Conservation (phyloP, 1,140 invertebrate genomes). For the Bradynema listronoti region DNA sequence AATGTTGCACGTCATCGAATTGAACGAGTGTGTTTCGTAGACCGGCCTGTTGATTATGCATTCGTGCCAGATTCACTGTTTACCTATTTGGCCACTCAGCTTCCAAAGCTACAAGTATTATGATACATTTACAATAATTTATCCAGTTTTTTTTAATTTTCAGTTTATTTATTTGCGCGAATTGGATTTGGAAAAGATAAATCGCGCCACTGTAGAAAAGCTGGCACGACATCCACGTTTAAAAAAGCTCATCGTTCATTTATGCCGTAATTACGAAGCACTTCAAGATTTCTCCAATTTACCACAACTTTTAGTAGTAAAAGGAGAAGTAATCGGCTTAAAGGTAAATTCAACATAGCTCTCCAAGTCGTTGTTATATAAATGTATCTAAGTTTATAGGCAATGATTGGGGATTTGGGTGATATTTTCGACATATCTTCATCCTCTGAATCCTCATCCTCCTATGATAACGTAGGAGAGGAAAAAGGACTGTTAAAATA, state of each 20-base stretch:
- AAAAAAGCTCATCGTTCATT: slow-evolving; percentile 56
- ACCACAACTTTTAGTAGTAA: slow-evolving; percentile 53
- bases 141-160: slow-evolving; percentile 10
- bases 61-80: slow-evolving; percentile 54
- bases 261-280: slow-evolving; percentile 55
- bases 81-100: slow-evolving; percentile 46
- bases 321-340: slow-evolving; percentile 48
- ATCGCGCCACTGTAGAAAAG: slow-evolving; percentile 53
- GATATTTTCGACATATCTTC: no score
- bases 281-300: slow-evolving; percentile 51
- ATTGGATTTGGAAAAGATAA: slow-evolving; percentile 54
- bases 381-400: slow-evolving; percentile 15
- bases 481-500: no score
- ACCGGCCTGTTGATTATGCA: slow-evolving; percentile 52
- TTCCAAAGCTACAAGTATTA: slow-evolving; percentile 49
- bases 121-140: not conserved
- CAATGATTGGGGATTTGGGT: slow-evolving; percentile 31
- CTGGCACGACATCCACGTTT: slow-evolving; percentile 43
- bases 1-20: slow-evolving; percentile 19
- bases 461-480: no score
- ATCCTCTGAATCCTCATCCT: no score
- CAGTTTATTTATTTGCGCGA: slow-evolving; percentile 57
- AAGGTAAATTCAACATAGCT: slow-evolving; percentile 18
- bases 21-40: slow-evolving; percentile 50
- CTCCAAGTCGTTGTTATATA: not conserved